Base-by-base conservation (phyloP, 2,113 vertebrate species). In the Lepidothrix coronata region DNA sequence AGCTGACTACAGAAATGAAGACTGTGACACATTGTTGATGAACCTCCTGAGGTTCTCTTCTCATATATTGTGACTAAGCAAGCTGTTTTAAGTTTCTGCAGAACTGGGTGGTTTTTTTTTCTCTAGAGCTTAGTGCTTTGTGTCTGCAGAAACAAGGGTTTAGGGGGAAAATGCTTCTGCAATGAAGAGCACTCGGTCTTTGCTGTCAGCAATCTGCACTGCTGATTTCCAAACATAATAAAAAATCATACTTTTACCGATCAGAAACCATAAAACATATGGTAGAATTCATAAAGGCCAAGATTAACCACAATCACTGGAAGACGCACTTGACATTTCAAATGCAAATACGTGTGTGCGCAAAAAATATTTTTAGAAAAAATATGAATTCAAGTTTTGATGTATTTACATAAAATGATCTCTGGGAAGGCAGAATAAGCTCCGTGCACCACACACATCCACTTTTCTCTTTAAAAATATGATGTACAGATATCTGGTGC, bases 321-420 rank as follows among this genome's bases (percentile, higher is more conserved):
- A 83, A 83, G 55, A 89, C 44, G 51, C 59, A 74, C 82, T 95
- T 95, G 90, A 91, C 88, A 95, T 93, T 93, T 96, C 51, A 93
- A 77, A 93, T 61, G 82, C 61, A 95, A 83, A 90, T 72, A n/a
- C 11, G 57, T 28, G 9, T 30, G 15, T 57, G 7, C 11, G 15
- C 12, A 43, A 59, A 70, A 76, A 90, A 70, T 35, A 51, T 30
- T 86, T 92, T 74, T 63, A 51, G 79, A 51, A 89, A 94, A 91
- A 92, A 55, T 9, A 39, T 2, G 0, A 92, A 90, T 62, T 76
- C 13, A 44, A 70, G 24, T 90, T 83, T 73, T 22, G 19, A 77
- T 88, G 81, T 90, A 80, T 73, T 86, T 91, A 80, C n/a, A 84
- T 58, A 76, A 93, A 85, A 62, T 48, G 2, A 4, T 41, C 28